A percentile compares a stretch with the other conserved stretches of the same genome.
phyloP scores from a whole-genome alignment of 2,113 vertebrate species.

The Cyphomyrus plagiostoma region DNA sequence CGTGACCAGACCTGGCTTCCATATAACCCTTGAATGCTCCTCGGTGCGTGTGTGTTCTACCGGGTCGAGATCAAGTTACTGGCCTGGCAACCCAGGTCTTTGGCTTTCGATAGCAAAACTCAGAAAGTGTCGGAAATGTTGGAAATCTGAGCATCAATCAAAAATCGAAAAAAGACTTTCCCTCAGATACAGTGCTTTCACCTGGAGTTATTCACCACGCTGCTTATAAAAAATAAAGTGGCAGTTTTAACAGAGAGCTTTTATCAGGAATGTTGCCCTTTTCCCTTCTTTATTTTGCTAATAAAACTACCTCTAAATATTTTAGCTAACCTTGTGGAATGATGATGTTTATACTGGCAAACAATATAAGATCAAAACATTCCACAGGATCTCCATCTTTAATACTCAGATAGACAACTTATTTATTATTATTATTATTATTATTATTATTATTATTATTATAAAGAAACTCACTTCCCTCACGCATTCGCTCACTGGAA shows the following conservation, averaged over 20 bases:
- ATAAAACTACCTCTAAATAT: neutral
- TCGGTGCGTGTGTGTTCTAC: neutral
- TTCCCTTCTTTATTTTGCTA: neutral
- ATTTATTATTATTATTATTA: neutral
- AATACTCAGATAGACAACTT: neutral
- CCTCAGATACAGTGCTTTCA: neutral
- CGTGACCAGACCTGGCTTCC: neutral
- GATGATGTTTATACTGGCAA: neutral
- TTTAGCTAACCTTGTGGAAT: neutral
- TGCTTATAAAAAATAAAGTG: neutral
- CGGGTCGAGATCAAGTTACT: neutral
- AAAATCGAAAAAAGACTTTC: neutral
- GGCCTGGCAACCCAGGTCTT: neutral
- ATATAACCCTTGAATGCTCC: neutral
- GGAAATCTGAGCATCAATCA: neutral
- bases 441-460: neutral
- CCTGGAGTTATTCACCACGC: neutral
- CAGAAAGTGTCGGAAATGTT: neutral
- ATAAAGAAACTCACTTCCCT: neutral
- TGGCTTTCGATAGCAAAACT: neutral
- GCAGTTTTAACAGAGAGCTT: neutral
- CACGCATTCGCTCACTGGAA: neutral
- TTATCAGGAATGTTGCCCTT: neutral
- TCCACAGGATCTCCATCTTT: neutral
- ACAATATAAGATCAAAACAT: neutral